Base-by-base conservation (phyloP, 2,113 vertebrate genomes). In the Malurus alboscapulatus region DNA sequence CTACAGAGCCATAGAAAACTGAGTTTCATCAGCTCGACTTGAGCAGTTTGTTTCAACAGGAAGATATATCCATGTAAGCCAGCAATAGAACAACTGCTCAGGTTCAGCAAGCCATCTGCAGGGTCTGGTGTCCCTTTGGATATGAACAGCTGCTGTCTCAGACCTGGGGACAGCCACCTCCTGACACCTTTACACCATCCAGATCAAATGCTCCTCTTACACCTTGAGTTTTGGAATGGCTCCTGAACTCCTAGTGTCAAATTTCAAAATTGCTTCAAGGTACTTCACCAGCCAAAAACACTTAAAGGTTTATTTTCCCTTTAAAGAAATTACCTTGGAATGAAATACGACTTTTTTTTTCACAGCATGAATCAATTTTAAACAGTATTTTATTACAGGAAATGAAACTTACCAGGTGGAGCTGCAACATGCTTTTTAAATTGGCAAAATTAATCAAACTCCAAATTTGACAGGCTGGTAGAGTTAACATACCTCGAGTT, bases 311-410 rank as follows among this genome's bases (percentile, higher is more conserved):
- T 84, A 50, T 47, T 89, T 91, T 73, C 8, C 10, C 34, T 63
- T 84, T 82, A 74, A 84, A 76, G 44, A 92, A 83, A 75, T 69
- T 3, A 44, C 34, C 69, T 63, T 68, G 36, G 32, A 79, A 38
- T 55, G 32, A 89, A 91, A 84, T 76, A 62, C 1, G 4, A 38
- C 11, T 6, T 12, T 57, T 59, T 30, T 38, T 58, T 9, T 19
- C 55, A 77, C 11, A 54, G 34, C 38, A 69, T 69, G 40, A 89
- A 85, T 85, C 58, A 74, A 36, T 87, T 87, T 77, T 80, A 92
- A 90, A 55, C 51, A 83, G 25, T 66, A 63, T 92, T 87, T 95
- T 94, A 94, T 87, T 74, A 62, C 9, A 79, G 78, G 71, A 95
- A 92, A 92, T 84, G 7, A 91, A 94, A 73, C 9, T 45, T 54